A percentile compares a stretch with the other conserved stretches of the same genome.
These are phyloP conservation scores for Xiphophorus maculatus DNA, from an alignment of 2,113 vertebrate species.

Conservation along the genomic window DNA sequence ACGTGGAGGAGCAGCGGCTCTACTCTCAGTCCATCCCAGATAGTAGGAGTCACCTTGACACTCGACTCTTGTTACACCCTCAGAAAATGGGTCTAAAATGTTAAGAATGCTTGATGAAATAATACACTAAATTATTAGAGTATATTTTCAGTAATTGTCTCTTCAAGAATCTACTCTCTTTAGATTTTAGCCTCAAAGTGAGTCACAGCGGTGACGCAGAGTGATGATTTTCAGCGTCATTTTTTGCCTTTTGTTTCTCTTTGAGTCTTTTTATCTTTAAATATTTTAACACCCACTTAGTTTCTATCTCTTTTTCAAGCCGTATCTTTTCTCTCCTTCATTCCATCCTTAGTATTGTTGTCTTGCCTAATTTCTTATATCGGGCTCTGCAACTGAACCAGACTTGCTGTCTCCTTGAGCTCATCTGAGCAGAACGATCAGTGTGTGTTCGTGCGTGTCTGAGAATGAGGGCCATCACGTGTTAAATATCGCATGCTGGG, in stretches of 20 bases:
- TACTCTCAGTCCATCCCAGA: no score
- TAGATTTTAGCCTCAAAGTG: not conserved
- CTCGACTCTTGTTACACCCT: no score
- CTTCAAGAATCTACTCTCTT: not conserved
- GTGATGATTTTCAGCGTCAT: no score
- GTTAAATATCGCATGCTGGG: slow-evolving; percentile 39
- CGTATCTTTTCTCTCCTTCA: slow-evolving; percentile 19
- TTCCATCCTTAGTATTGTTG: slow-evolving; percentile 25
- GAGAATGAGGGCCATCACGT: slow-evolving; percentile 13
- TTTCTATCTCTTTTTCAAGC: not conserved
- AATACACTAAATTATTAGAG: not conserved
- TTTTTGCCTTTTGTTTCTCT: slow-evolving; percentile 5
- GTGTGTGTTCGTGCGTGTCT: not conserved
- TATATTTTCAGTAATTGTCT: not conserved
- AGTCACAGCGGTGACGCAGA: not conserved
- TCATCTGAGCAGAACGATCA: slow-evolving; percentile 43
- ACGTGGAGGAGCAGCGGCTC: no score
- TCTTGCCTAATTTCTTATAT: slow-evolving; percentile 47
- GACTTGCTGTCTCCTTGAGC: slow-evolving; percentile 60
- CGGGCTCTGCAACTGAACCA: slow-evolving; percentile 44
- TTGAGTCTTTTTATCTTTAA: not conserved
- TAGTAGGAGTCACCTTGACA: no score
- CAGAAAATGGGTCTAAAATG: no score
- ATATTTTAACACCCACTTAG: slow-evolving; percentile 31
- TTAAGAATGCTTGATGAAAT: no score